These are phyloP conservation scores for Parnassius apollo DNA, from an alignment of 2,888 invertebrate species.

Conservation along the genomic window DNA sequence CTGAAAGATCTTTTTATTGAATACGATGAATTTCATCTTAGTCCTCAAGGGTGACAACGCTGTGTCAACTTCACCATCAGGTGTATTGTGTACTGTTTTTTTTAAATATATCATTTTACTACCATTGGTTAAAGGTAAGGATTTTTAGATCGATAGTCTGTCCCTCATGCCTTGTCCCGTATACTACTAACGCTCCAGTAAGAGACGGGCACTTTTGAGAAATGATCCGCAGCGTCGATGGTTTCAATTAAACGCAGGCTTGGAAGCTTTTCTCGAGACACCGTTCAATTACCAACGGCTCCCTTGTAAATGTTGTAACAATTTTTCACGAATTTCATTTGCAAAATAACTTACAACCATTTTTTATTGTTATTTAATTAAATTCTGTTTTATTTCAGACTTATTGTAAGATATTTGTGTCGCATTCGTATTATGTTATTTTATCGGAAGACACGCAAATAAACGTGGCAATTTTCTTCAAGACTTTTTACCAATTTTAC, in stretches of 20 bases:
- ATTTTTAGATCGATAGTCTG: not conserved
- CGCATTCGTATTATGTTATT: no score
- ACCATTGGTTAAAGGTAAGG: not conserved
- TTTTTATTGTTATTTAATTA: slow-evolving; percentile 5
- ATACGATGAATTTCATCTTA: no score
- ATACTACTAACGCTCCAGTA: slow-evolving; percentile 1
- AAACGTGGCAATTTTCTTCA: no score
- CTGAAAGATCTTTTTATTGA: no score
- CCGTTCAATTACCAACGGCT: slow-evolving; percentile 17
- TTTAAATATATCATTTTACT: no score
- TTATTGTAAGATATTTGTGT: no score
- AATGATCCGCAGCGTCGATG: slow-evolving; percentile 17
- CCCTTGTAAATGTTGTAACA: slow-evolving; percentile 3
- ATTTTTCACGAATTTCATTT: slow-evolving; percentile 10
- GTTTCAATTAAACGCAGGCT: slow-evolving; percentile 23
- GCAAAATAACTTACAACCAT: slow-evolving; percentile 4
- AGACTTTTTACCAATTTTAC: no score
- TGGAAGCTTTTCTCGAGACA: slow-evolving; percentile 16
- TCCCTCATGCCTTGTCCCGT: not conserved
- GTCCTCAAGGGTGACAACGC: no score
- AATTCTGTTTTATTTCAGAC: no score
- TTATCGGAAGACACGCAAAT: no score
- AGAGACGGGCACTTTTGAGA: slow-evolving; percentile 14
- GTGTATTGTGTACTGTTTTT: no score
- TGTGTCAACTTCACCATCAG: no score